A percentile compares a stretch with the other conserved stretches of the same genome.
Conservation (phyloP, 2,888 invertebrate species). For the Hyposoter dolosus region DNA sequence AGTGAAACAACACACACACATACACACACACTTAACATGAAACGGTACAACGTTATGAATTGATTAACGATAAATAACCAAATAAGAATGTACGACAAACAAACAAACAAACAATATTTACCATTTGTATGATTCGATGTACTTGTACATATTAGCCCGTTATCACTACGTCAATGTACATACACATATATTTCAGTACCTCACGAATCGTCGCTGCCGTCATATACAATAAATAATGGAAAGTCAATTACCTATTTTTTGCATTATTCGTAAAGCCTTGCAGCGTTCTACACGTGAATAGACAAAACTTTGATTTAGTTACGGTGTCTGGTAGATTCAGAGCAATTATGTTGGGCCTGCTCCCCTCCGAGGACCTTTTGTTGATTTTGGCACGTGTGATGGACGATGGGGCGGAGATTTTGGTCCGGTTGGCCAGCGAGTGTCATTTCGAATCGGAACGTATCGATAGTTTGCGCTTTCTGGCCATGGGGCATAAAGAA, state of each 20-base stretch:
- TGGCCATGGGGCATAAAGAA: neutral
- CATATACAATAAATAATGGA: constrained; percentile 79
- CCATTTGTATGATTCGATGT: constrained; percentile 82
- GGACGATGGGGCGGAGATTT: no score
- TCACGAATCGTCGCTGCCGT: constrained; percentile 81
- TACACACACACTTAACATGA: constrained; percentile 49
- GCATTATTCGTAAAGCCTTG: neutral
- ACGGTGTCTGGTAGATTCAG: no score
- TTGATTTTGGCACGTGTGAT: no score
- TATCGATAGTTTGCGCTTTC: no score
- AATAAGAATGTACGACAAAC: constrained; percentile 64
- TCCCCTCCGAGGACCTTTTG: no score
- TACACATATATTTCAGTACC: constrained; percentile 82
- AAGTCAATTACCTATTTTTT: constrained; percentile 57
- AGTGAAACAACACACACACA: constrained; percentile 15
- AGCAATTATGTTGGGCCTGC: no score
- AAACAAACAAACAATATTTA: constrained; percentile 65
- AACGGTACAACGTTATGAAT: constrained; percentile 73
- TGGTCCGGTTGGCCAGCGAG: no score
- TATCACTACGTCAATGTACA: constrained; percentile 82
- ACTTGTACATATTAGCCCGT: constrained; percentile 83
- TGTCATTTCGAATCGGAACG: no score
- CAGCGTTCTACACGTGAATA: neutral
- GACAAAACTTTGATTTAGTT: no score
- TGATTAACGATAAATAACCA: constrained; percentile 71